These are phyloP conservation scores for Malurus leucopterus DNA, from an alignment of 2,797 vertebrate genomes.

Conservation along the genomic window DNA sequence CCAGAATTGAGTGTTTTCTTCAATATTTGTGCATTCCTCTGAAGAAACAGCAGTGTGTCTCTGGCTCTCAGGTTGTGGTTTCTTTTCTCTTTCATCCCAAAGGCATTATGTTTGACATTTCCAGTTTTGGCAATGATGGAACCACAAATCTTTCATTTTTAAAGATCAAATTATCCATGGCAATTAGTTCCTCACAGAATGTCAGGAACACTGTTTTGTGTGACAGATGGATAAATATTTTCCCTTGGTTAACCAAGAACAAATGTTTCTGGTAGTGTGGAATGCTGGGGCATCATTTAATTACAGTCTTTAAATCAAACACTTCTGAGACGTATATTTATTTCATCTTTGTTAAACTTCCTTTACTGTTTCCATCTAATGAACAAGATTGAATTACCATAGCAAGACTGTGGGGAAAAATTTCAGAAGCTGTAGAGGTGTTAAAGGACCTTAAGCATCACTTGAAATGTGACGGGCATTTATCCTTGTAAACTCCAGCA, in stretches of 20 bases:
- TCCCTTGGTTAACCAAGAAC: background rate
- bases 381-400: background rate
- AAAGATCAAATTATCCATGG: slow-evolving; percentile 7
- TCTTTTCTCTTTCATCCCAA: background rate
- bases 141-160: background rate
- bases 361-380: background rate
- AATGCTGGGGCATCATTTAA: background rate
- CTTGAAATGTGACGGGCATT: background rate
- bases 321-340: background rate
- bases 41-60: background rate
- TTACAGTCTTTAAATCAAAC: background rate
- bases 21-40: background rate
- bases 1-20: background rate
- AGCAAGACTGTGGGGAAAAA: background rate
- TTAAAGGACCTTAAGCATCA: background rate
- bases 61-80: background rate
- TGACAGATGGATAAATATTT: background rate
- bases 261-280: background rate
- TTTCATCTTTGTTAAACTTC: background rate
- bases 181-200: background rate
- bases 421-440: background rate
- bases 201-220: background rate
- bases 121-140: background rate
- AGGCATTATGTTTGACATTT: background rate
- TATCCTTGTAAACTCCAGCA: background rate